Evolutionary conservation across 1,140 invertebrate species (phyloP), one percentile per base, ranked within the genome.

Genomic region (Platyscapa corneri): DNA sequence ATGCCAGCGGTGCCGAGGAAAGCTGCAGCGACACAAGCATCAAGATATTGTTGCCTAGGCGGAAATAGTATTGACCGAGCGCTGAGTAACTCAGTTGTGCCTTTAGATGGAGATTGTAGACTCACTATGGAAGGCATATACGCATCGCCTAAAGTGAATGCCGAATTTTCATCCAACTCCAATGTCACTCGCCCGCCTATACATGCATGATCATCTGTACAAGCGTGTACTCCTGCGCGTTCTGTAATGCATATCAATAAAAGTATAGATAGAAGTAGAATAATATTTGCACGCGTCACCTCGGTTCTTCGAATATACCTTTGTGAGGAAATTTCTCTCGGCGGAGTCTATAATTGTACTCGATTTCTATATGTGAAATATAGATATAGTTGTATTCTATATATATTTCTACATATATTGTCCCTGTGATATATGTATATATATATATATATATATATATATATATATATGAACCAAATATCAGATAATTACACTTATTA

Each of bases 91-190:
- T 60, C 70, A 42, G 81, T 37, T 60, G 5, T 27, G 56, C 23
- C 23, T 27, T 27, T 60, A 60, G 16, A 56, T 46, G 80, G 32
- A 49, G 20, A 16, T 70, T 16, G 16, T 37, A 70, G 16, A 70
- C 30, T 77, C 14, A 12, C 0, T 27, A 23, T 27, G 56, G 2
- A 39, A 81, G 42, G 64, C 64, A 39, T 74, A 75, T 82, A 49
- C 46, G 23, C 64, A n/a, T 42, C 53, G n/a, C 83, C 86, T 82
- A 86, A 87, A 67, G 82, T 60, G 56, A 60, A 60, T 89, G 88
- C 86, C 72, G 37, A 89, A 89, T 60, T 60, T 60, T 60, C 27
- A 3, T 60, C 32, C 18, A 37, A 34, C 1, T 20, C 0, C 1
- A 5, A 27, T 10, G 3, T 60, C 27, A 60, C 49, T 10, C 49